Percentiles rank a stretch among this genome's conserved stretches.
Evolutionary conservation across 1,140 invertebrate genomes (phyloP).

Genomic region (Aphelenchoides fujianensis): DNA sequence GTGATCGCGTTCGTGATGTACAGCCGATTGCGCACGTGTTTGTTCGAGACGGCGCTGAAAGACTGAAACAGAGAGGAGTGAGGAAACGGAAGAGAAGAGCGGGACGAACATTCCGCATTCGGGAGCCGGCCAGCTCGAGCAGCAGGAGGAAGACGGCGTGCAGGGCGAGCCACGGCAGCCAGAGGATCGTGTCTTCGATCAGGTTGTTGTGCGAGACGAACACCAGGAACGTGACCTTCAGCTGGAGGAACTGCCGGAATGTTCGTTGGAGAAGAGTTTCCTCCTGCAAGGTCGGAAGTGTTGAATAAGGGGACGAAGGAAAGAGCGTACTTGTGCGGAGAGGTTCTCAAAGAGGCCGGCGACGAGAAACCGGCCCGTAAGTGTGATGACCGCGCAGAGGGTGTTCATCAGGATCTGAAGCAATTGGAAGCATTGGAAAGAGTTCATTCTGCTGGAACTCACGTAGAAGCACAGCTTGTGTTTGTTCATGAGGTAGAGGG

Average conservation of each 20-base stretch:
- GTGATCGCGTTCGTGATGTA: slow-evolving; percentile 36
- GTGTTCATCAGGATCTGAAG: slow-evolving; percentile 45
- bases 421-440: slow-evolving; percentile 8
- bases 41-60: slow-evolving; percentile 42
- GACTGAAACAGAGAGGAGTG: slow-evolving; percentile 30
- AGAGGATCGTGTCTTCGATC: slow-evolving; percentile 43
- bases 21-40: slow-evolving; percentile 24
- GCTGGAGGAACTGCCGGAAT: slow-evolving; percentile 46
- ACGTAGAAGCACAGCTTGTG: slow-evolving; percentile 35
- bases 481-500: slow-evolving; percentile 19
- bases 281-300: slow-evolving; percentile 29
- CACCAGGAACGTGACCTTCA: slow-evolving; percentile 45
- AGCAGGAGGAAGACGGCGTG: slow-evolving; percentile 39
- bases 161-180: slow-evolving; percentile 40
- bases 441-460: neutral
- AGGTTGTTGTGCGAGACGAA: slow-evolving; percentile 45
- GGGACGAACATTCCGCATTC: slow-evolving; percentile 34
- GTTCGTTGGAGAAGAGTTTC: slow-evolving; percentile 28
- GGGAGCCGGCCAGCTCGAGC: slow-evolving; percentile 26
- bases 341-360: slow-evolving; percentile 26
- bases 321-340: slow-evolving; percentile 34
- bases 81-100: neutral
- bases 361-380: slow-evolving; percentile 37
- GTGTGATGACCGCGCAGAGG: slow-evolving; percentile 36
- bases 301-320: neutral